phyloP scores from a whole-genome alignment of 2,797 vertebrate genomes.

The Channallabes apus region DNA sequence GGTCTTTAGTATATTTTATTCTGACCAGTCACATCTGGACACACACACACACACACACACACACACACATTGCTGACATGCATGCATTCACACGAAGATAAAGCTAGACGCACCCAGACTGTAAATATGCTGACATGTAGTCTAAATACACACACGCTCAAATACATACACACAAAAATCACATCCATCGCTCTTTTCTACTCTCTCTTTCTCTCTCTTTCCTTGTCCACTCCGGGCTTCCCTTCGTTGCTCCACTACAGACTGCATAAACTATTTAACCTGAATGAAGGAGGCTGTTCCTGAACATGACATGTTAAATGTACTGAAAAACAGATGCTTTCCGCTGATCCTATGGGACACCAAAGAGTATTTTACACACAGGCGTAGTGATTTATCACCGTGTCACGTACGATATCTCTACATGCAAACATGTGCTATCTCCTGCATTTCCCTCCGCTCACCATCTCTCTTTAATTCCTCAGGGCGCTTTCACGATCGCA shows the following conservation, averaged over 20 bases:
- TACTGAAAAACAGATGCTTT: conserved; percentile 52
- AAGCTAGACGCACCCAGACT: conserved; percentile 47
- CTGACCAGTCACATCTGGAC: conserved; percentile 47
- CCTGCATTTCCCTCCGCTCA: background rate
- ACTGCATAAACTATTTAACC: conserved; percentile 58
- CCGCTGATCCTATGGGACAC: conserved; percentile 30
- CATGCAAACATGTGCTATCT: conserved; percentile 5
- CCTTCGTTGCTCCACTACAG: conserved; percentile 1
- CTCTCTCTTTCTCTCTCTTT: background rate
- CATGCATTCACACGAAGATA: conserved; percentile 51
- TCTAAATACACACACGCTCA: background rate
- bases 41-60: conserved; percentile 40
- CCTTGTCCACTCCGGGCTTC: background rate
- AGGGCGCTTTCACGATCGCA: background rate
- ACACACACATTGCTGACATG: conserved; percentile 13
- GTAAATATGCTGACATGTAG: conserved; percentile 2
- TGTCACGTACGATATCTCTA: conserved; percentile 13
- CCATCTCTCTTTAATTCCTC: background rate
- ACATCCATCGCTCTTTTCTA: background rate
- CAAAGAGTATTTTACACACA: conserved; percentile 30
- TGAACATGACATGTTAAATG: conserved; percentile 59
- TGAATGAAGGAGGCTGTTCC: conserved; percentile 44
- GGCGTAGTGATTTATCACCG: background rate
- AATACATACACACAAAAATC: conserved; percentile 29
- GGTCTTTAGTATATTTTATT: conserved; percentile 48